Conservation (phyloP, 2,888 invertebrate genomes). For the Leucophora obtusa region DNA sequence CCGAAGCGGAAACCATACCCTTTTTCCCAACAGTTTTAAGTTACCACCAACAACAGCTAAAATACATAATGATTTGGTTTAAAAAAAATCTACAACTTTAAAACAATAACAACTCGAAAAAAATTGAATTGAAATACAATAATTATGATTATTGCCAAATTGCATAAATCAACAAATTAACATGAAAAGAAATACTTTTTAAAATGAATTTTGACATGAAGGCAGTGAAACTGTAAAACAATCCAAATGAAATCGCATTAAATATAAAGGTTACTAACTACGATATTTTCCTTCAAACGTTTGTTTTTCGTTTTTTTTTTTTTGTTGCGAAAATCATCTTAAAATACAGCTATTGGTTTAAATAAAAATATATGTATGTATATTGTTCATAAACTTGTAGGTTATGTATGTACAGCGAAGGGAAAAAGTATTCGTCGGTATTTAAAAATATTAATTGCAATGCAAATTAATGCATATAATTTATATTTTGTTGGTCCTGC, state of each 20-base stretch:
- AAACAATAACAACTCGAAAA: constrained; percentile 39
- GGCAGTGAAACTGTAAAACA: constrained; percentile 5
- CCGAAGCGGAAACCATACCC: constrained; percentile 65
- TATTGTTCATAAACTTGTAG: constrained; percentile 46
- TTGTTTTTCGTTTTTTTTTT: background rate
- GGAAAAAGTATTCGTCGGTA: no score
- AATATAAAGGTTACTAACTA: constrained; percentile 47
- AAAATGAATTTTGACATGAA: constrained; percentile 51
- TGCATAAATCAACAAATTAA: constrained; percentile 66
- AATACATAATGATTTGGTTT: background rate
- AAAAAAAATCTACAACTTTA: constrained; percentile 20
- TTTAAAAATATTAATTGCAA: no score
- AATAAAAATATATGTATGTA: constrained; percentile 13
- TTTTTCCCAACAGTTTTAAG: constrained; percentile 59
- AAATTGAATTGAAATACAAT: constrained; percentile 62
- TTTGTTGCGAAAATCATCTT: background rate
- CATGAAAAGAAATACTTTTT: constrained; percentile 54
- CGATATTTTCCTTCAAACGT: background rate
- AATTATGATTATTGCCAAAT: constrained; percentile 65
- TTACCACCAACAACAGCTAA: constrained; percentile 30
- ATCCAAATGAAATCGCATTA: constrained; percentile 42
- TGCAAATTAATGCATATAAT: no score
- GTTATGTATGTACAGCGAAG: constrained; percentile 29
- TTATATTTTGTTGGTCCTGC: no score
- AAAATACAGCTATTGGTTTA: no score